Evolutionary conservation across 1,140 invertebrate species (phyloP), one percentile per base, ranked within the genome.

Genomic region (Chelonus insularis): DNA sequence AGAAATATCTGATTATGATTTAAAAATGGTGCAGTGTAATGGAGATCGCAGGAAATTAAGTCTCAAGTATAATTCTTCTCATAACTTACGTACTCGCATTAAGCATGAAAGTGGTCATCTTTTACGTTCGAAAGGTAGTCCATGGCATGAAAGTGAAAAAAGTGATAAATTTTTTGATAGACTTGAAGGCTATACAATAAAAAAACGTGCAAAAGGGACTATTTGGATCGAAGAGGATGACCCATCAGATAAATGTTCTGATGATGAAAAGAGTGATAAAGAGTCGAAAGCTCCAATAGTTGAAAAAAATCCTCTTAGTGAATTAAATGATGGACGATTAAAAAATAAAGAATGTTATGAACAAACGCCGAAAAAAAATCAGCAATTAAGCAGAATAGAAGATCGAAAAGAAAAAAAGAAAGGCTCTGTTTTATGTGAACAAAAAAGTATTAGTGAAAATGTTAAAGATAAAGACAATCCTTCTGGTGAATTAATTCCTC

Each of bases 21-120:
- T 77, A 57, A 77, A 78, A 21, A 81, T 82, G 77, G 77, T 80
- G 16, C 77, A 79, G 63, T 79, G 76, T 57, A 82, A 82, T 57
- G 80, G 80, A 52, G 71, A 73, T 4, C 73, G 76, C 14, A 71
- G 76, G 6, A 80, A 77, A 61, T 70, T 81, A 29, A 75, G 75
- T 65, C 58, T 78, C 54, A 78, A 73, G 14, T 57, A 80, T 34
- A 78, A 64, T 20, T 75, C 79, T 3, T 62, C 77, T 1, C 80
- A 81, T 41, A 82, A 82, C 70, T 65, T 82, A 37, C 77, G 80
- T 39, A 71, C 78, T 4, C 76, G 80, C 23, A 57, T 76, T 1
- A 82, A 77, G 63, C 78, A 80, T 18, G 79, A 81, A 48, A 78
- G 79, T 32, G 79, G 80, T 1, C 80, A 82, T 67, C 70, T 79